Conservation (phyloP, 2,797 vertebrate species). For the Thalassophryne amazonica region DNA sequence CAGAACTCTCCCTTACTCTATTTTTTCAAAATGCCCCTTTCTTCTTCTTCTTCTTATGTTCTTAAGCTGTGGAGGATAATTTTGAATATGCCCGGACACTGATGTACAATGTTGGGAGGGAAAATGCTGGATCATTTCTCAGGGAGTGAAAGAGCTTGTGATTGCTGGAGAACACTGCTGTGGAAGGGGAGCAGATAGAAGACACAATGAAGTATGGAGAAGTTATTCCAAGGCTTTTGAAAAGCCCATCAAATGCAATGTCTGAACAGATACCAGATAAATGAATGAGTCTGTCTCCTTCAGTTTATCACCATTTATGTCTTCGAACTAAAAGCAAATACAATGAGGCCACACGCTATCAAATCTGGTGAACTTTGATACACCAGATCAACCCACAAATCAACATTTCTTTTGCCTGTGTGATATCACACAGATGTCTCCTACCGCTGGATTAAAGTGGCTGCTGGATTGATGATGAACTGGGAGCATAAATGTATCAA, state of each 20-base stretch:
- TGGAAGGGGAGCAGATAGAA: conserved; percentile 45
- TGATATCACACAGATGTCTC: no score
- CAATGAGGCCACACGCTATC: no score
- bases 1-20: conserved; percentile 39
- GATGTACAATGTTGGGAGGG: conserved; percentile 46
- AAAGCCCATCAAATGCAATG: not conserved
- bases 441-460: no score
- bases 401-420: no score
- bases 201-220: conserved; percentile 15
- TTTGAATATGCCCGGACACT: conserved; percentile 48
- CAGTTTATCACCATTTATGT: conserved; percentile 12
- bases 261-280: not conserved
- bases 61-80: conserved; percentile 43
- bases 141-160: conserved; percentile 61
- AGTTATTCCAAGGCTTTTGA: conserved; percentile 25
- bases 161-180: conserved; percentile 29
- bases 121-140: conserved; percentile 68
- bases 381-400: no score
- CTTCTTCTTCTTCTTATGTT: conserved; percentile 16
- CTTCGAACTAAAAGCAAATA: no score
- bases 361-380: no score
- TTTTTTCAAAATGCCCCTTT: conserved; percentile 37
- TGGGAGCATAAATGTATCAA: no score
- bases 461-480: no score
- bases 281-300: not conserved